Evolutionary conservation across 2,888 invertebrate species (phyloP), one percentile per base, ranked within the genome.

Genomic region (Torymus texanus): DNA sequence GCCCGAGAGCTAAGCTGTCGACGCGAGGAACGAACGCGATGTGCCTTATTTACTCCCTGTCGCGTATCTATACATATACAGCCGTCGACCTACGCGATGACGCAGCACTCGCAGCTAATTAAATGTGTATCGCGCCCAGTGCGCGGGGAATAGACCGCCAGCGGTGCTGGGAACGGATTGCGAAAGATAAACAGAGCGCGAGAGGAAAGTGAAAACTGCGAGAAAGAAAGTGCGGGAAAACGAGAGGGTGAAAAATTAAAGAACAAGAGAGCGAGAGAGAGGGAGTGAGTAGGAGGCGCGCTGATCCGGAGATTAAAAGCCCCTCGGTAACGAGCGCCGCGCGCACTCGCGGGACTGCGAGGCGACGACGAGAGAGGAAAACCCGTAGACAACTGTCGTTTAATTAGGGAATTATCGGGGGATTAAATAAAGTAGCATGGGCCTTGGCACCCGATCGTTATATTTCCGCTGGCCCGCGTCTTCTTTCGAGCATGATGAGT

Each of bases 341-440:
- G 58, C 58, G 74, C 18, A 70, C 62, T 70, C 63, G 66, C 62
- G 70, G 63, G 76, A 75, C 58, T 12, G 10, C 13, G 63, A 56
- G 24, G 51, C 41, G 59, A 59, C 13, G 55, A 24, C 10, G 41
- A 16, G 29, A 41, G 53, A n/a, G 56, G 66, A 41, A 56, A 59
- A 21, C 14, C 63, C 24, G 56, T 77, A 63, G 76, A 77, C 70
- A 70, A 70, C 68, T 74, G 78, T 79, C 74, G 70, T 74, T 74
- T 74, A 74, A 79, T 79, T 74, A 79, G 68, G 53, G 78, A 74
- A 79, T 79, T 79, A 74, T 79, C 74, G 74, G 29, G 78, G 78
- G 74, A 74, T 74, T 68, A 68, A 79, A 70, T 68, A 67, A 78
- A 67, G 66, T 61, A 61, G 29, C 55, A 50, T 50, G 51, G 24